Base-by-base conservation (phyloP, 2,113 vertebrate species). In the Oriolus oriolus region DNA sequence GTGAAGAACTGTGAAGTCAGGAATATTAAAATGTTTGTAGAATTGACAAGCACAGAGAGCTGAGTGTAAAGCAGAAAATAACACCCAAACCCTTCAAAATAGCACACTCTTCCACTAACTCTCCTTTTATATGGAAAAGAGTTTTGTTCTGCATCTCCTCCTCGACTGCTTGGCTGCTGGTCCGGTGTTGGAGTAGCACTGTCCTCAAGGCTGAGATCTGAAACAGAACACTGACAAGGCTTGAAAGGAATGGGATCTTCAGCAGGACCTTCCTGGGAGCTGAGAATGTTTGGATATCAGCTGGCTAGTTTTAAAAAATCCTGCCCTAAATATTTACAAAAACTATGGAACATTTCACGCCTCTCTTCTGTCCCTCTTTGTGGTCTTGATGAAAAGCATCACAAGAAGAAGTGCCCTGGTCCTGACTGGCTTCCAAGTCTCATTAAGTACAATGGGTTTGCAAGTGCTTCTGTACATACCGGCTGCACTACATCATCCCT, bases 381-480 rank as follows among this genome's bases (percentile, higher is more conserved):
- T 96, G 86, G 65, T 22, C 63, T 59, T 53, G 90, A 75, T 94
- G 88, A 96, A 94, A 93, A 96, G 53, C 80, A 75, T 52, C 73
- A 64, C 71, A 94, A 96, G 90, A 73, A 93, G 77, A 71, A 79
- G 60, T 93, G 90, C 92, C 70, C 76, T 92, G 83, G 52, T 94
- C n/a, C 79, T 93, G 93, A 85, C 92, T 95, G 57, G 56, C 79
- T 94, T 95, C 92, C 96, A 96, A 96, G 95, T 95, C 96, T 96
- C 95, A 96, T 96, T 97, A 94, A 96, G 56, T 90, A 96, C 90
- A 96, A 95, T 90, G 85, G 79, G 27, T 80, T 70, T 92, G 87
- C 82, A 80, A 96, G 92, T 95, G 90, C 56, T 92, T 94, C 95
- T 0, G 28, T 94, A 86, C 95, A 94, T 96, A 90, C 96, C 92